A percentile compares a stretch with the other conserved stretches of the same genome.
Conservation (phyloP, 2,888 invertebrate genomes). For the Drosophila neotestacea region DNA sequence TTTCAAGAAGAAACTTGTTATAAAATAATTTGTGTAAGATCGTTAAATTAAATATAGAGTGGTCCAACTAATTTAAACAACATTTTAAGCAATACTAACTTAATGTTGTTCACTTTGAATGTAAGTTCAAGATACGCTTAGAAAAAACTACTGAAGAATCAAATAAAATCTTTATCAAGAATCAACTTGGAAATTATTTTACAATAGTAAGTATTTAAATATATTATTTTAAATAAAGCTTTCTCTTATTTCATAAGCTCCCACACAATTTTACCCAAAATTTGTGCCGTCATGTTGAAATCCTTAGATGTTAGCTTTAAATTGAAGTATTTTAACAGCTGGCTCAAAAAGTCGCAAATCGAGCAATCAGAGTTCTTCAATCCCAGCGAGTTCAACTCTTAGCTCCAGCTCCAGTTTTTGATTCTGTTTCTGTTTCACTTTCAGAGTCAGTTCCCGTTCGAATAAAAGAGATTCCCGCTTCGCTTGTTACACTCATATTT, state of each 20-base stretch:
- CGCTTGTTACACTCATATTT: conserved; percentile 36
- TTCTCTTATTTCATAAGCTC: background rate
- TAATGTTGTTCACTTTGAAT: too few species aligned
- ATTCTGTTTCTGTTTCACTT: background rate
- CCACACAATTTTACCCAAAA: background rate
- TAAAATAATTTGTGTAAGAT: too few species aligned
- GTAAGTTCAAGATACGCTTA: too few species aligned
- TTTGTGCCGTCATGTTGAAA: background rate
- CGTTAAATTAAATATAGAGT: too few species aligned
- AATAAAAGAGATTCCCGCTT: conserved; percentile 33
- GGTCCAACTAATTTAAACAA: too few species aligned
- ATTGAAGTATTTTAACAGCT: conserved; percentile 45
- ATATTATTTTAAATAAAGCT: background rate
- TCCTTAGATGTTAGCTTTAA: conserved; percentile 17
- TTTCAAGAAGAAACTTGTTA: too few species aligned
- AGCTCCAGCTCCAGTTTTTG: background rate
- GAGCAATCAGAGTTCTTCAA: conserved; percentile 40
- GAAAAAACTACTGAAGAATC: too few species aligned
- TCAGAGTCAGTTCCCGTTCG: background rate
- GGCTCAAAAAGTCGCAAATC: conserved; percentile 37
- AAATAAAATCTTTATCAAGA: too few species aligned
- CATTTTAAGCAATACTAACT: too few species aligned
- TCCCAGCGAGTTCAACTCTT: background rate
- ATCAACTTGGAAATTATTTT: too few species aligned
- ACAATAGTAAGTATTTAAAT: too few species aligned